phyloP scores from a whole-genome alignment of 1,140 invertebrate species.

The Andricus grossulariae region DNA sequence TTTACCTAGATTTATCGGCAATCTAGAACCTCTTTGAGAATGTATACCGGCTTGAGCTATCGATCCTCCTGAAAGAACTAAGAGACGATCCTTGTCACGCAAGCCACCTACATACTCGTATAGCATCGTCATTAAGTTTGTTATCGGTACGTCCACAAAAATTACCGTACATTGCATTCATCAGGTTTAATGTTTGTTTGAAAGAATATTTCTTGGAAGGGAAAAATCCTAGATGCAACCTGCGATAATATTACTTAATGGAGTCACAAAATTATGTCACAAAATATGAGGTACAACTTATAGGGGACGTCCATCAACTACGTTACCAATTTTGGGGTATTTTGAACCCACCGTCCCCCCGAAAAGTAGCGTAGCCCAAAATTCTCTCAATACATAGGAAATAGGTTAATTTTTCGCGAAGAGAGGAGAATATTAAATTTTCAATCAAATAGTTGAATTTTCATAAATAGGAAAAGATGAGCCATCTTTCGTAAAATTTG shows the following conservation, averaged over 20 bases:
- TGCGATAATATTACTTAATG: not conserved
- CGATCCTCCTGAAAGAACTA: conserved; percentile 21
- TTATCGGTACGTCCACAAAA: conserved; percentile 15
- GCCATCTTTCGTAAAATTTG: too few relatives aligned
- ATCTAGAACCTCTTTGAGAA: conserved; percentile 10
- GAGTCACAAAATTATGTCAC: not conserved
- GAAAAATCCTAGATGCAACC: not conserved
- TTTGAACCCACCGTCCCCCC: too few relatives aligned
- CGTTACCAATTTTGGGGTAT: too few relatives aligned
- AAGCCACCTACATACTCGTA: not conserved
- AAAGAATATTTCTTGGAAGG: not conserved
- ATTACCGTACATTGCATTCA: not conserved
- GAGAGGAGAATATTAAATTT: too few relatives aligned
- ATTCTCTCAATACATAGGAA: too few relatives aligned
- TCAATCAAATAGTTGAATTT: too few relatives aligned
- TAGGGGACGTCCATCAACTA: not conserved
- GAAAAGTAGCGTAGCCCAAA: too few relatives aligned
- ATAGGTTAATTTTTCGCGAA: too few relatives aligned
- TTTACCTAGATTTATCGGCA: conserved; percentile 14
- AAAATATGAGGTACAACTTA: not conserved
- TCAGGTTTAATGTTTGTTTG: conserved; percentile 9
- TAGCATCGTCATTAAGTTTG: not conserved
- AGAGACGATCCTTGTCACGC: conserved; percentile 20
- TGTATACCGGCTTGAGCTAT: conserved; percentile 1
- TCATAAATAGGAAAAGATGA: too few relatives aligned